These are phyloP conservation scores for Epinephelus lanceolatus DNA, from an alignment of 2,113 vertebrate genomes.

Conservation along the genomic window DNA sequence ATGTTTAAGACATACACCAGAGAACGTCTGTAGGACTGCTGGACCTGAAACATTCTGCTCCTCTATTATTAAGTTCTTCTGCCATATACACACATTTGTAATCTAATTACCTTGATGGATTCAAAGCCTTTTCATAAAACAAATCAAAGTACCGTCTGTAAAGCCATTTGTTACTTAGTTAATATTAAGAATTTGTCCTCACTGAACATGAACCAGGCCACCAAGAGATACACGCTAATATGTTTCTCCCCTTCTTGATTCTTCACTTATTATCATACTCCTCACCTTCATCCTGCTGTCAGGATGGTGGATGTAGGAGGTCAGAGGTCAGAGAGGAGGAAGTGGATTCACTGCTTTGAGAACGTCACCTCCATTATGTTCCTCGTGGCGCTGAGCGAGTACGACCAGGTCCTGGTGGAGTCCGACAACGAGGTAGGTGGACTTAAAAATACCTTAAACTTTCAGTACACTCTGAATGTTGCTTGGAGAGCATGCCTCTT, in stretches of 20 bases:
- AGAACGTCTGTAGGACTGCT: background rate
- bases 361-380: constrained; percentile 99
- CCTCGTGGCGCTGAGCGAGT: constrained; percentile 98
- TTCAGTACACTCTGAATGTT: background rate
- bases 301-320: constrained; percentile 99
- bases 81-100: background rate
- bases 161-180: background rate
- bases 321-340: constrained; percentile 97
- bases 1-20: constrained; percentile 15
- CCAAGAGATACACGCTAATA: constrained; percentile 1
- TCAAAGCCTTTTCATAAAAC: constrained; percentile 40
- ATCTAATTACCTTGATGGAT: constrained; percentile 58
- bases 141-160: too few relatives aligned
- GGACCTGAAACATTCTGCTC: background rate
- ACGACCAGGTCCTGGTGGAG: constrained; percentile 99
- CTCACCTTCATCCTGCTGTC: constrained; percentile 33
- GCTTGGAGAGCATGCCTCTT: background rate
- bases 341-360: constrained; percentile 99
- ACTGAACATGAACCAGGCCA: background rate
- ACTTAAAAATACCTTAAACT: background rate
- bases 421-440: constrained; percentile 94
- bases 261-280: background rate
- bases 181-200: constrained; percentile 6
- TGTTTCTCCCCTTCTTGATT: background rate
- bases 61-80: background rate